Evolutionary conservation across 1,140 invertebrate species (phyloP), one percentile per base, ranked within the genome.

Genomic region (Drosophila varians): DNA sequence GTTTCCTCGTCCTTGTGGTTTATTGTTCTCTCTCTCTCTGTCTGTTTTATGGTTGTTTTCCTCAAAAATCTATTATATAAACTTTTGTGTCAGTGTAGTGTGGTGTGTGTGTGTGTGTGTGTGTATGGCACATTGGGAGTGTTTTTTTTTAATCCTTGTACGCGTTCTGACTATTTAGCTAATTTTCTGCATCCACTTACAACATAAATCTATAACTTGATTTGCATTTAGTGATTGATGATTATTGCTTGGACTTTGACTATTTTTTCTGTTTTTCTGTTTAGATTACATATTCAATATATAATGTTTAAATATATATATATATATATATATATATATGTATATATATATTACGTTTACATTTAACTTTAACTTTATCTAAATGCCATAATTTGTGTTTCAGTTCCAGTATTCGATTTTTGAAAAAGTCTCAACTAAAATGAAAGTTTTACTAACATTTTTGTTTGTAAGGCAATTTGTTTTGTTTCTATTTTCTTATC

Each of bases 391-490:
- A 78, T 77, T 58, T 70, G 57, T 75, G 70, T 53, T 70, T 73
- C 68, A 64, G 71, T 76, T 73, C 34, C 60, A 58, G 64, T 57
- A 57, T 70, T 69, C 52, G 23, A 54, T 74, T 60, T 56, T 76
- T 64, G 66, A 66, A 66, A 68, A 68, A 68, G 61, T 68, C 64
- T 86, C 48, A 73, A 82, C 78, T 82, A 82, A 86, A 86, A 82
- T 87, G 86, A 77, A 66, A 77, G 82, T 88, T 87, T 82, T 74
- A 86, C 77, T 86, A 87, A 89, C 79, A 88, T 83, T 87, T 84
- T 87, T 77, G 79, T 89, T 88, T 64, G 65, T 89, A 89, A 89
- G 84, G 84, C 84, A 89, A 89, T 89, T 89, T 82, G 62, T 82
- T 71, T 31, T 43, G 55, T 36, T 56, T 21, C 2, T 36, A 38